Percentiles rank a stretch among this genome's conserved stretches.
phyloP scores from a whole-genome alignment of 1,140 invertebrate species.

The Drosophila obscura region DNA sequence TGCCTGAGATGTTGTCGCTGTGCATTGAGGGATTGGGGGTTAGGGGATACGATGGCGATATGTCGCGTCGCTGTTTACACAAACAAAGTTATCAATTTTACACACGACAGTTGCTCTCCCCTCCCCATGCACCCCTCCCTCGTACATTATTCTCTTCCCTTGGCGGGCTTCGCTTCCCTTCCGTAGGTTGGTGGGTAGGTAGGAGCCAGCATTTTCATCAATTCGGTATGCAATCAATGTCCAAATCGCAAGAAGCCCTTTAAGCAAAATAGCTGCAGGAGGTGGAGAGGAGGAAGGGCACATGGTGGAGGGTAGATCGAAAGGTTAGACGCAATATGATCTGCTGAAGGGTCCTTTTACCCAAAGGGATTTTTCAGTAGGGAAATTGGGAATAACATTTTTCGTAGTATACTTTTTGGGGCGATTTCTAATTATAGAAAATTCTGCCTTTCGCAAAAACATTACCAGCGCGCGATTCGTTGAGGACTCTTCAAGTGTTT shows the following conservation, averaged over 20 bases:
- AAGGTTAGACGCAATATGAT: constrained; percentile 30
- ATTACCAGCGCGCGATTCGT: background rate
- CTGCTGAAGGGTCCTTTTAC: background rate
- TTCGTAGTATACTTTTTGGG: constrained; percentile 8
- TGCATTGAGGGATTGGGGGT: no score
- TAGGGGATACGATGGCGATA: constrained; percentile 30
- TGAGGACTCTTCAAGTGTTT: constrained; percentile 7
- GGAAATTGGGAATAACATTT: constrained; percentile 16
- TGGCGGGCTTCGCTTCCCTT: no score
- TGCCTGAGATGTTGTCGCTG: background rate
- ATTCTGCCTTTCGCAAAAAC: constrained; percentile 12
- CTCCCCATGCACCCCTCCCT: constrained; percentile 20
- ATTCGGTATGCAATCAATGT: constrained; percentile 81
- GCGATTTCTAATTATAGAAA: no score
- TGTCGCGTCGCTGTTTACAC: constrained; percentile 80
- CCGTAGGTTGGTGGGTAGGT: no score
- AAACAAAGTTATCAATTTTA: constrained; percentile 83
- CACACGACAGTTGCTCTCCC: constrained; percentile 55
- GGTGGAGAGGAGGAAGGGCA: background rate
- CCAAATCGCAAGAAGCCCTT: constrained; percentile 73
- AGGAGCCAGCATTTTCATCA: constrained; percentile 63
- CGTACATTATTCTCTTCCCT: background rate
- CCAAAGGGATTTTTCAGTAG: background rate
- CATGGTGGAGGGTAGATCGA: background rate
- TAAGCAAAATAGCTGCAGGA: constrained; percentile 43